Evolutionary conservation across 92 coral and sea anemone species (phyloP).

Genomic region (Zoanthus gigantus): DNA sequence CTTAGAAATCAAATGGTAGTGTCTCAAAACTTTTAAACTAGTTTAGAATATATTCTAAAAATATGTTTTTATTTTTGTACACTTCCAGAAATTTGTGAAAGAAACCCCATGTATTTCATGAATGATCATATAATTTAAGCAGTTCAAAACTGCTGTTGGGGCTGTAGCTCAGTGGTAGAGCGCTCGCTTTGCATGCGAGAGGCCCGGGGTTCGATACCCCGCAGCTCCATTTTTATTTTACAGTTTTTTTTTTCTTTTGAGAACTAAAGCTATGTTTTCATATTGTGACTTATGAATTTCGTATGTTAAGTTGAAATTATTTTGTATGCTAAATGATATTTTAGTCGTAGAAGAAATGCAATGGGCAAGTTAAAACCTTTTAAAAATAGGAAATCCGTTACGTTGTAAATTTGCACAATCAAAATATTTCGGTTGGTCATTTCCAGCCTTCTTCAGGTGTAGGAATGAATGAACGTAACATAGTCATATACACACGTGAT

Average conservation of each 20-base stretch:
- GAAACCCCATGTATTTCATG: neutral
- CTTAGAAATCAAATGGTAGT: neutral
- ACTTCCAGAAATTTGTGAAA: neutral
- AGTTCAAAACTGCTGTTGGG: slow-evolving; percentile 26
- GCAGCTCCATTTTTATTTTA: slow-evolving; percentile 58
- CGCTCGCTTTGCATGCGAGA: slow-evolving; percentile 65
- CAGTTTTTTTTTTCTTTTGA: neutral
- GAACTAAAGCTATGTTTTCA: neutral
- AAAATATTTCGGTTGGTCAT: no score
- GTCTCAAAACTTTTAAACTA: neutral
- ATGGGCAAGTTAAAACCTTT: no score
- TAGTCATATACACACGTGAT: no score
- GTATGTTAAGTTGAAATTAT: no score
- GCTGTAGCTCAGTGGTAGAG: slow-evolving; percentile 94
- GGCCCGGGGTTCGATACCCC: slow-evolving; percentile 88
- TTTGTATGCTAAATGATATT: no score
- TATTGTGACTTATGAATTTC: no score
- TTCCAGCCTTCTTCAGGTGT: no score
- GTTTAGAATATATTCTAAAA: neutral
- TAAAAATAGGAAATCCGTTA: no score
- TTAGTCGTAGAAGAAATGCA: no score
- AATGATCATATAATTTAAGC: neutral
- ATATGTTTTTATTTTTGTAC: neutral
- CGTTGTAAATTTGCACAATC: no score
- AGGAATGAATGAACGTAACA: no score